These are phyloP conservation scores for Petrolisthes manimaculis DNA, from an alignment of 2,888 invertebrate species.

Conservation along the genomic window DNA sequence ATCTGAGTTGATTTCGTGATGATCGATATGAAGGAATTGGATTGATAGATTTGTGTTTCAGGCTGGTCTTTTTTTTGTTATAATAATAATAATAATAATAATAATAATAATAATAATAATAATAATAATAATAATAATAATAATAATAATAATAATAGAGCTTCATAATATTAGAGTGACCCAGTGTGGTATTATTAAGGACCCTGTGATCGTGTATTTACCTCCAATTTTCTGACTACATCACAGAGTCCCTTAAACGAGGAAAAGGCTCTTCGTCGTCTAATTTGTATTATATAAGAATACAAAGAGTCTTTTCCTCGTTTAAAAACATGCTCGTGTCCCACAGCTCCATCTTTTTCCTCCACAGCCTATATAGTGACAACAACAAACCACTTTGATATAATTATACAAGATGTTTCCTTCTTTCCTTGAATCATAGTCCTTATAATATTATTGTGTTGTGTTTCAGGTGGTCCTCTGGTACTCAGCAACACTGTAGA, in stretches of 20 bases:
- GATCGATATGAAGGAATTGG: neutral
- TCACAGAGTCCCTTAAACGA: too few relatives aligned
- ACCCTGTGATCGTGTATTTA: too few relatives aligned
- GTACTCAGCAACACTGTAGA: constrained; percentile 11
- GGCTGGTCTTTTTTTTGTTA: neutral
- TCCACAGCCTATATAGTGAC: too few relatives aligned
- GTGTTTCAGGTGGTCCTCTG: constrained; percentile 45
- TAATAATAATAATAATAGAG: neutral
- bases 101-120: neutral
- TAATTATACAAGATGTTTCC: neutral
- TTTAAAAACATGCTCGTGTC: too few relatives aligned
- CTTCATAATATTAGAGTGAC: neutral
- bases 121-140: neutral
- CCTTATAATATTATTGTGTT: neutral
- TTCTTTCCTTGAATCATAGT: neutral
- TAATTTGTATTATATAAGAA: neutral
- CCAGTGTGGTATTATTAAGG: too few relatives aligned
- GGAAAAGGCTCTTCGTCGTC: too few relatives aligned
- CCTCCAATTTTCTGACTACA: too few relatives aligned
- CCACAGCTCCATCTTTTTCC: too few relatives aligned
- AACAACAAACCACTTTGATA: neutral
- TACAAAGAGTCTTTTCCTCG: neutral
- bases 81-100: neutral
- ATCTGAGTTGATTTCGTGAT: neutral
- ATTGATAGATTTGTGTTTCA: neutral